phyloP scores from a whole-genome alignment of 2,797 vertebrate species.

The Sebastes iracundus region DNA sequence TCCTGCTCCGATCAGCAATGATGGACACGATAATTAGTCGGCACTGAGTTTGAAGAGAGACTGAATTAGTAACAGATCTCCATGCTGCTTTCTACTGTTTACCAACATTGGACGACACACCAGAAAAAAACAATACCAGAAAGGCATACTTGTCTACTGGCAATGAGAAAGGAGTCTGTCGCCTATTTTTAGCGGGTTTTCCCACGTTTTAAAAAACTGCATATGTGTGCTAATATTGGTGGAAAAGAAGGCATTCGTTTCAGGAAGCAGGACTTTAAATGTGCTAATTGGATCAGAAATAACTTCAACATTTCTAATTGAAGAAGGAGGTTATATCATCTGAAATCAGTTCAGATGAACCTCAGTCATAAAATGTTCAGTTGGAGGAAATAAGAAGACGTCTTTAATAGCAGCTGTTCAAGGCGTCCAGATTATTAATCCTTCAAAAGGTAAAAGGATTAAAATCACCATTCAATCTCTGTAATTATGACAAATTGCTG shows the following conservation, averaged over 20 bases:
- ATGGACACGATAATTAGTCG: not conserved
- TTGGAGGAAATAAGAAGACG: not conserved
- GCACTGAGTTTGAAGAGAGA: too few relatives aligned
- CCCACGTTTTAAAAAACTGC: too few relatives aligned
- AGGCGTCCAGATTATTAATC: not conserved
- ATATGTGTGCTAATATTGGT: too few relatives aligned
- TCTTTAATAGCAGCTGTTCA: not conserved
- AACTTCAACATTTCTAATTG: not conserved
- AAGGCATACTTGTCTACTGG: too few relatives aligned
- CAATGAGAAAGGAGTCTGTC: too few relatives aligned
- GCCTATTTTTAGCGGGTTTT: too few relatives aligned
- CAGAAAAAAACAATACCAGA: too few relatives aligned
- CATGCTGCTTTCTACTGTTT: not conserved
- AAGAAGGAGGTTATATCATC: not conserved
- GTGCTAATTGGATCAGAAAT: not conserved
- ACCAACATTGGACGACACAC: too few relatives aligned
- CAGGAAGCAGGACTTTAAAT: not conserved
- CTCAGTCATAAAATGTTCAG: not conserved
- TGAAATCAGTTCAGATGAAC: not conserved
- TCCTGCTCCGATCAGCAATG: too few relatives aligned
- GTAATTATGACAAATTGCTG: not conserved
- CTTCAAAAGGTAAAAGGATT: not conserved
- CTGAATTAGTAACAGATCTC: too few relatives aligned
- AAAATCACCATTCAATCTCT: not conserved
- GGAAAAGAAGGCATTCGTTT: too few relatives aligned